Base-by-base conservation (phyloP, 92 coral and sea anemone species). In the Palythoa caribaeorum region DNA sequence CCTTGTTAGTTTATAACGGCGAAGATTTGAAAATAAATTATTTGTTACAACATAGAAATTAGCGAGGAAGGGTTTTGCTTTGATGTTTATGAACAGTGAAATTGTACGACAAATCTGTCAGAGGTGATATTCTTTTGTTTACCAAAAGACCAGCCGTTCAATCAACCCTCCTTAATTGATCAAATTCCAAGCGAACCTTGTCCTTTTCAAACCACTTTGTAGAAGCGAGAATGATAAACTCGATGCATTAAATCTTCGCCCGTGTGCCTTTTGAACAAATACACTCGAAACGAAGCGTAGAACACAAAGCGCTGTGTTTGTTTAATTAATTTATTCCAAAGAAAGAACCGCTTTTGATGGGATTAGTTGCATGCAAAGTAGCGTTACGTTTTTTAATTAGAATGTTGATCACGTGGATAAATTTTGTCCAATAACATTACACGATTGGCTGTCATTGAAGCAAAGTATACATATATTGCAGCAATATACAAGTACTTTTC, bases 401-500 rank as follows among this genome's bases (percentile, higher is more conserved):
- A 68, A 16, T 38, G 38, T 17, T 47, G 60, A 21, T 87, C 98
- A 94, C 94, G 94, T 94, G 98, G 39, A 39, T 10, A 1, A 28
- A 39, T 52, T 16, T 84, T 51, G 87, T 66, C 95, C 95, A 94
- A 91, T 93, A 83, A 87, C 28, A 73, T 28, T 51, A 14, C 85
- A 73, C 40, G 87, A 51, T 92, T 87, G 78, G 75, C 92, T 94
- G 98, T 94, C 98, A 94, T 69, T 93, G 91, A 89, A 73, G 77
- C 60, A 65, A 87, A 88, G 21, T 63, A 9, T 81, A 19, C 16
- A 57, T 37, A 19, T 36, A 57, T 37, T 78, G 21, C 86, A 48
- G 74, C 69, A 28, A 28, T 28, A 28, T 28, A 28, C 28, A 9
- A 6, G 60, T 11, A 47, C 21, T 65, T 65, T 48, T 35, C 86